Conservation (phyloP, 2,113 vertebrate genomes). For the Rhynchopsitta pachyrhyncha region DNA sequence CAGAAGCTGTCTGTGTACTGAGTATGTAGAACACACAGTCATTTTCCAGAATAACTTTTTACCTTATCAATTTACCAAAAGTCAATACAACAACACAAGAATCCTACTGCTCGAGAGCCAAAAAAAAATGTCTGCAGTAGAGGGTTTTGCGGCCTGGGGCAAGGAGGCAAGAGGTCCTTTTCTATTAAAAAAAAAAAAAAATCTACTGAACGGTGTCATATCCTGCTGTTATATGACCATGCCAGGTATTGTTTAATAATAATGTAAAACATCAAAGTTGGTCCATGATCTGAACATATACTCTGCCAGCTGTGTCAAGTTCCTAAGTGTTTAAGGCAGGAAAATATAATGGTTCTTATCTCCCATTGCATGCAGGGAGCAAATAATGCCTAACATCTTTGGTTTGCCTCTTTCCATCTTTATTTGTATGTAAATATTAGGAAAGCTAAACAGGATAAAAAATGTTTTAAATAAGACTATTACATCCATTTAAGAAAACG, state of each 20-base stretch:
- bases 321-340: conserved; percentile 1
- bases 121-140: neutral
- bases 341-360: neutral
- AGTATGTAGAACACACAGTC: neutral
- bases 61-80: conserved; percentile 6
- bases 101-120: conserved; percentile 1
- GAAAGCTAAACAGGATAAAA: neutral
- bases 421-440: neutral
- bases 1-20: neutral
- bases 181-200: neutral
- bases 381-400: neutral
- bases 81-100: neutral
- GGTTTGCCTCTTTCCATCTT: neutral
- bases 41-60: neutral
- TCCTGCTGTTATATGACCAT: neutral
- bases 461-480: neutral
- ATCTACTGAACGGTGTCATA: conserved; percentile 6
- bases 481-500: neutral
- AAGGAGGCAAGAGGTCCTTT: conserved; percentile 33
- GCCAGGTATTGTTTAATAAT: conserved; percentile 27
- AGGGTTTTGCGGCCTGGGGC: neutral
- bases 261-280: conserved; percentile 26
- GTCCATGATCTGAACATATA: neutral
- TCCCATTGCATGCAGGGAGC: neutral
- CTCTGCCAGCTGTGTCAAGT: conserved; percentile 6